Conservation (phyloP, 2,797 vertebrate species). For the Pipistrellus nathusii region DNA sequence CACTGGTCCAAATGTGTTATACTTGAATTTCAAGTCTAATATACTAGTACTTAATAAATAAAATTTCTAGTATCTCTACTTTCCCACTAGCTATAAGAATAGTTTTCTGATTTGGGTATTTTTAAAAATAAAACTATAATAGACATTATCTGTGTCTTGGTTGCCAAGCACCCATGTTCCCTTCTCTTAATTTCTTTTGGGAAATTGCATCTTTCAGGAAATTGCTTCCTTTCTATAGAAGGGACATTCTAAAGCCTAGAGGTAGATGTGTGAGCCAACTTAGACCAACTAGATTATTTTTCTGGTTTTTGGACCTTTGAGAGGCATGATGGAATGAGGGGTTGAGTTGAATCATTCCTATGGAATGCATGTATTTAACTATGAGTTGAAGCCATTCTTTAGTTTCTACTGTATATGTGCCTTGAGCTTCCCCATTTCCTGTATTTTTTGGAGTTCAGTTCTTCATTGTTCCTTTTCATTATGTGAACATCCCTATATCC, state of each 20-base stretch:
- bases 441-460: neutral
- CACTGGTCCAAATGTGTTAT: neutral
- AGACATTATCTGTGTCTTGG: neutral
- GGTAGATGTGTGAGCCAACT: neutral
- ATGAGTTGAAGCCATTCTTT: neutral
- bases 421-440: neutral
- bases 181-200: constrained; percentile 26
- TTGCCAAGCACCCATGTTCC: neutral
- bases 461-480: neutral
- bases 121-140: neutral
- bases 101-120: constrained; percentile 42
- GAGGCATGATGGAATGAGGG: neutral
- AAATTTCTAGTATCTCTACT: constrained; percentile 13
- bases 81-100: neutral
- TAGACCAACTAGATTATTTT: neutral
- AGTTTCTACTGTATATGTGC: neutral
- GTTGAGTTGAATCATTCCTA: neutral
- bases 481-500: neutral
- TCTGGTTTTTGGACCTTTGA: neutral
- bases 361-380: neutral
- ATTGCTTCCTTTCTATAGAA: neutral
- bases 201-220: neutral
- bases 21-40: constrained; percentile 5
- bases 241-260: neutral
- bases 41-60: neutral